A percentile compares a stretch with the other conserved stretches of the same genome.
Conservation (phyloP, 2,888 invertebrate species). For the Eupithecia centaureata region DNA sequence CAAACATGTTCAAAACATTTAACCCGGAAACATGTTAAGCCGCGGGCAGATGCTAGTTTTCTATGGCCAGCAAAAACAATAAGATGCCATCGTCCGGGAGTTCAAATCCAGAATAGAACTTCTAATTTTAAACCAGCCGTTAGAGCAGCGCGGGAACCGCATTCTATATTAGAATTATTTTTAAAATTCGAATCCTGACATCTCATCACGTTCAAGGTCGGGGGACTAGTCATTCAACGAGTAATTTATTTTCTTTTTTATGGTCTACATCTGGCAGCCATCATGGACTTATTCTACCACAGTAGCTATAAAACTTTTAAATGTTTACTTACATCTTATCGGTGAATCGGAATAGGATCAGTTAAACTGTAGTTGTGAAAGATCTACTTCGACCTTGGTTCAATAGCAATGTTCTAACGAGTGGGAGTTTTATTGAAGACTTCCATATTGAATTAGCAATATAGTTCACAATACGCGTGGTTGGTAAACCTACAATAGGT, state of each 20-base stretch:
- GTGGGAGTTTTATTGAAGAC: constrained; percentile 54
- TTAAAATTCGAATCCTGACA: constrained; percentile 73
- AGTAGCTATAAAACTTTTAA: constrained; percentile 59
- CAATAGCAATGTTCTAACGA: constrained; percentile 47
- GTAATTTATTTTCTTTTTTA: constrained; percentile 52
- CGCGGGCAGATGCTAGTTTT: constrained; percentile 27
- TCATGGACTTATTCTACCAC: constrained; percentile 47
- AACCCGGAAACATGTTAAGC: neutral
- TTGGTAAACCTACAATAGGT: constrained; percentile 22
- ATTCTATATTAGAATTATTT: constrained; percentile 73
- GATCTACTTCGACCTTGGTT: constrained; percentile 51
- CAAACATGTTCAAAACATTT: neutral
- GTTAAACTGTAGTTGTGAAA: constrained; percentile 52
- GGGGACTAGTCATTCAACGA: constrained; percentile 55
- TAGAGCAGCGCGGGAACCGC: constrained; percentile 75
- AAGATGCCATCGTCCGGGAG: constrained; percentile 77
- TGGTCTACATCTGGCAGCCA: constrained; percentile 64
- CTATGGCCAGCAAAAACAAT: constrained; percentile 71
- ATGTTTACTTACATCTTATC: constrained; percentile 48
- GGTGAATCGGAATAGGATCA: constrained; percentile 50
- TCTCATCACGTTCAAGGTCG: constrained; percentile 82
- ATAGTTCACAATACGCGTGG: constrained; percentile 12
- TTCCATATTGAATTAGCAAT: constrained; percentile 45
- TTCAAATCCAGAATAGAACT: constrained; percentile 80
- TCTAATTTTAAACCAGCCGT: constrained; percentile 79